Base-by-base conservation (phyloP, 2,113 vertebrate species). In the Crocuta crocuta region DNA sequence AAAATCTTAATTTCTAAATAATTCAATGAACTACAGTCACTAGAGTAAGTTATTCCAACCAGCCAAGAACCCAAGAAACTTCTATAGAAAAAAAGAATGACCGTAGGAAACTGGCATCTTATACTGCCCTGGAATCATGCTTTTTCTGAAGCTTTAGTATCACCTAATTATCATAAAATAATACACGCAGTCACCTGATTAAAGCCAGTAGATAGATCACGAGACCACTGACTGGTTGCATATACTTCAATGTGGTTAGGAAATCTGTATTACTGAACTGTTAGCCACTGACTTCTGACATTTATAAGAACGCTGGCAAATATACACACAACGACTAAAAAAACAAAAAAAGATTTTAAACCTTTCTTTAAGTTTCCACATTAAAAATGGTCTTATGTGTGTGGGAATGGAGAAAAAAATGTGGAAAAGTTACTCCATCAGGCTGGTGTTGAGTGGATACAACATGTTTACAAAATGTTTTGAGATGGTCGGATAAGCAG, bases 251-350 rank as follows among this genome's bases (percentile, higher is more conserved):
- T 23, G 23, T 79, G 80, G 83, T 96, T 86, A 97, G 80, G 61
- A 97, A 94, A 97, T 84, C 97, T 84, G 31, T 68, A 39, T 90
- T 92, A 63, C 71, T 86, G 71, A 96, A 91, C 50, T 55, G 65
- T 73, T 92, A 63, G n/a, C 87, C 31, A 31, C 85, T 39, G 43
- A 33, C 43, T 68, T 96, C 80, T 94, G 97, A 96, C 96, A 91
- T 96, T 95, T 97, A 61, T 83, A 91, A 89, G 96, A 97, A 96
- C 19, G 4, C 68, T 89, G 48, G 84, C 86, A 93, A 93, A 95
- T 87, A 82, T 94, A 83, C 43, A 74, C 89, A 79, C 17, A 84
- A 84, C 19, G 61, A 89, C 50, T 92, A 53, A 73, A 89, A 94
- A 83, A 86, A 43, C 39, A 31, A 19, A 39, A 73, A 43, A 31